Percentiles rank a stretch among this genome's conserved stretches.
These are phyloP conservation scores for Asobara japonica DNA, from an alignment of 1,140 invertebrate species.

Conservation along the genomic window DNA sequence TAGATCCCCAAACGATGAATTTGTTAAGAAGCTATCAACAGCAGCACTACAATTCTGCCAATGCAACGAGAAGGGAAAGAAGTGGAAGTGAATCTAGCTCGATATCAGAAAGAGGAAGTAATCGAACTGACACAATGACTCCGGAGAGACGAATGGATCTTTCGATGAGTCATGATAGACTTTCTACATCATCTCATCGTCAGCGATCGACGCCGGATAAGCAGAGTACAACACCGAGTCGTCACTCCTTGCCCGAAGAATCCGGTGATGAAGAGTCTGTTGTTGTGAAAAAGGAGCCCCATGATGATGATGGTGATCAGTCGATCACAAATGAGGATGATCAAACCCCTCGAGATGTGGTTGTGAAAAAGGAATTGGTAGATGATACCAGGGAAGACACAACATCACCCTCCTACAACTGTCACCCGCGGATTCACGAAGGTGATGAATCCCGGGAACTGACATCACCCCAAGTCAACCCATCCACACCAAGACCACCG, in stretches of 20 bases:
- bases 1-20: constrained; percentile 87
- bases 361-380: constrained; percentile 61
- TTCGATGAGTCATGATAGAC: constrained; percentile 67
- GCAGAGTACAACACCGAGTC: constrained; percentile 60
- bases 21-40: constrained; percentile 78
- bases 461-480: constrained; percentile 69
- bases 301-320: constrained; percentile 59
- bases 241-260: constrained; percentile 51
- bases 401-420: constrained; percentile 49
- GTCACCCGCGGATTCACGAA: constrained; percentile 54
- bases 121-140: constrained; percentile 78
- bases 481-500: constrained; percentile 61
- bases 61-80: constrained; percentile 75
- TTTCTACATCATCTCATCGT: constrained; percentile 60
- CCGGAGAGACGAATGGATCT: constrained; percentile 79
- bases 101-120: constrained; percentile 80
- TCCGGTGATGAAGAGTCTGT: constrained; percentile 63
- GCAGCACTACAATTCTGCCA: constrained; percentile 64
- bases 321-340: constrained; percentile 48
- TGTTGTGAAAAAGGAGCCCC: constrained; percentile 62
- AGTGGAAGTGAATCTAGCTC: constrained; percentile 89
- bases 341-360: constrained; percentile 50
- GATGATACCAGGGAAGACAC: constrained; percentile 62
- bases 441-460: constrained; percentile 59
- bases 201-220: constrained; percentile 81